These are phyloP conservation scores for Nannobrachium achirus DNA, from an alignment of 2,113 vertebrate genomes.

Conservation along the genomic window DNA sequence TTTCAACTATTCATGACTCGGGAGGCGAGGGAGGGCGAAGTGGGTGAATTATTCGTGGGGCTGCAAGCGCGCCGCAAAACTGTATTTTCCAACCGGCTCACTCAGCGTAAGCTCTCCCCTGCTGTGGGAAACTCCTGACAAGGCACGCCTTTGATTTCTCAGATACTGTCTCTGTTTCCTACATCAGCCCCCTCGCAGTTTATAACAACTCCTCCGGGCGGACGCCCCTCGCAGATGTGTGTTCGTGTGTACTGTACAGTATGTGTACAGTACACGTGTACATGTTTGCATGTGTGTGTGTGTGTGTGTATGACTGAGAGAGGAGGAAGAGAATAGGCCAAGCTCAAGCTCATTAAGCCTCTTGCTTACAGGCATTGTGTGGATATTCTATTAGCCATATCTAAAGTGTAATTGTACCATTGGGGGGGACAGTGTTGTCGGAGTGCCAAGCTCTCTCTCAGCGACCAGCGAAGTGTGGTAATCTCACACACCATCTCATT, in stretches of 20 bases:
- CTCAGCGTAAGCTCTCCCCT: constrained; percentile 39
- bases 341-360: constrained; percentile 70
- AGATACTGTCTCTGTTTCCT: constrained; percentile 73
- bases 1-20: constrained; percentile 73
- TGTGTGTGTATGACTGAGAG: not conserved
- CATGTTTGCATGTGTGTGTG: not conserved
- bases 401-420: constrained; percentile 79
- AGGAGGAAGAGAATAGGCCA: constrained; percentile 43
- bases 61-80: constrained; percentile 66
- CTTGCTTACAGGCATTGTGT: constrained; percentile 77
- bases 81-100: constrained; percentile 60
- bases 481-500: constrained; percentile 84
- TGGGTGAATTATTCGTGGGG: constrained; percentile 70
- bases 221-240: constrained; percentile 66
- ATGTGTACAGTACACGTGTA: constrained; percentile 29
- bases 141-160: constrained; percentile 72
- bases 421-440: constrained; percentile 57
- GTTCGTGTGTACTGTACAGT: constrained; percentile 13
- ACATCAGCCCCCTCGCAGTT: constrained; percentile 67
- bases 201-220: constrained; percentile 64
- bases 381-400: constrained; percentile 79
- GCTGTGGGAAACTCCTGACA: constrained; percentile 73
- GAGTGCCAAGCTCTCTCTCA: constrained; percentile 74
- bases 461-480: constrained; percentile 77
- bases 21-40: constrained; percentile 27